phyloP scores from a whole-genome alignment of 2,113 vertebrate genomes.

The Geococcyx californianus region DNA sequence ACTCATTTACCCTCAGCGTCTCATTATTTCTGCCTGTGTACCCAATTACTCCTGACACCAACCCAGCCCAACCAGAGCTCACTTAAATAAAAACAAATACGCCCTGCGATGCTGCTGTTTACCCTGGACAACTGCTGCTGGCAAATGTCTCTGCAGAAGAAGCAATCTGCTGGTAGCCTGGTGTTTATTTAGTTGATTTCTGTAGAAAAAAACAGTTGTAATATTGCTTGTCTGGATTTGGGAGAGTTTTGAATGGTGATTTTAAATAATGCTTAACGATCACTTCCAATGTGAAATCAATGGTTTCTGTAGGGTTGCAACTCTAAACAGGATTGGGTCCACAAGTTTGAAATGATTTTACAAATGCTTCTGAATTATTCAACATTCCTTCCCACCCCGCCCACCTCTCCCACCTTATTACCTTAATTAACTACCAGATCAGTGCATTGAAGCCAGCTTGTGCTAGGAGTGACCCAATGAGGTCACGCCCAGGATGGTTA shows the following conservation, averaged over 20 bases:
- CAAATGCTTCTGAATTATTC: not conserved
- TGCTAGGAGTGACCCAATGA: rapidly evolving
- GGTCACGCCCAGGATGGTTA: not conserved
- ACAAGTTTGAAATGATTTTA: not conserved
- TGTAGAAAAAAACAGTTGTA: not conserved
- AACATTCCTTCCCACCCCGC: too few relatives aligned
- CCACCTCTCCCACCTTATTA: too few relatives aligned
- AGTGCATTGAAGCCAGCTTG: not conserved
- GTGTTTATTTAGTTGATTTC: not conserved
- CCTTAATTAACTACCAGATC: not conserved
- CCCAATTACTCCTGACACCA: not conserved
- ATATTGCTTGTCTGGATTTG: too few relatives aligned
- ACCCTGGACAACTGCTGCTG: not conserved
- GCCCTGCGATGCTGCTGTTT: not conserved
- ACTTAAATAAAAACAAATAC: not conserved
- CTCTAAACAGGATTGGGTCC: not conserved
- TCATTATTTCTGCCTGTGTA: not conserved
- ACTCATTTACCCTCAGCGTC: not conserved
- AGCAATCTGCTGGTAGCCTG: not conserved
- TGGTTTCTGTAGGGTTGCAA: rapidly evolving
- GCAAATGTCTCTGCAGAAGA: not conserved
- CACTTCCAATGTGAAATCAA: rapidly evolving
- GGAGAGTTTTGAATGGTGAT: rapidly evolving
- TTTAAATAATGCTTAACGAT: rapidly evolving
- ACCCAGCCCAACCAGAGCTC: not conserved